These are phyloP conservation scores for Clinocottus analis DNA, from an alignment of 2,113 vertebrate species.

Conservation along the genomic window DNA sequence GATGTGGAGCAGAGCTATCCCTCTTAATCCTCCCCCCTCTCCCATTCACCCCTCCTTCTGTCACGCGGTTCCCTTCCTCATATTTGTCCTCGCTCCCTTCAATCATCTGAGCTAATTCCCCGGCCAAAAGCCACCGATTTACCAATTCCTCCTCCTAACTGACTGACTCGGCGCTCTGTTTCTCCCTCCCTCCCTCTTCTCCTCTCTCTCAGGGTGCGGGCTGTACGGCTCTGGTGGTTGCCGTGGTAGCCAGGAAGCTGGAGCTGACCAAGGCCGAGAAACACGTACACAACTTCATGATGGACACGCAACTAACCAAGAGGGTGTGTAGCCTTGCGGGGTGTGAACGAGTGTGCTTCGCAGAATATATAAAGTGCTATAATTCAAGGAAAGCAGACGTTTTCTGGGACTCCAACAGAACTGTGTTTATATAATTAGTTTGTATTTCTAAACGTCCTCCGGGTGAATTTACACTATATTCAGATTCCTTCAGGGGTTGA, in stretches of 20 bases:
- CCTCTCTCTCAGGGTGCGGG: constrained; percentile 88
- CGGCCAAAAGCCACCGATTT: constrained; percentile 57
- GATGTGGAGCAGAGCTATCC: constrained; percentile 63
- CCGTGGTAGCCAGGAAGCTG: constrained; percentile 98
- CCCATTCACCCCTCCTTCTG: constrained; percentile 66
- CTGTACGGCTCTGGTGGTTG: constrained; percentile 97
- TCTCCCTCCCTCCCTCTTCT: constrained; percentile 12
- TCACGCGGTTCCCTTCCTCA: constrained; percentile 42
- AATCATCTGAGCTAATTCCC: constrained; percentile 62
- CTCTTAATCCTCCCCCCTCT: constrained; percentile 66
- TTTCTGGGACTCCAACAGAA: neutral
- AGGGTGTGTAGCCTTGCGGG: constrained; percentile 85
- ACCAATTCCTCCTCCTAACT: constrained; percentile 52
- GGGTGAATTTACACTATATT: neutral
- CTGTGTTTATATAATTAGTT: constrained; percentile 17
- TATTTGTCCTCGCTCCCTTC: constrained; percentile 63
- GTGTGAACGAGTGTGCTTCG: constrained; percentile 37
- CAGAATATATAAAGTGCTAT: constrained; percentile 2
- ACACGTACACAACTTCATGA: constrained; percentile 99
- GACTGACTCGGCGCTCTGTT: constrained; percentile 58
- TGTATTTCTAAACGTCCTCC: neutral
- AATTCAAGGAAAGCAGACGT: neutral
- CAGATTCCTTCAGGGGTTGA: constrained; percentile 12
- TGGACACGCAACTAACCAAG: constrained; percentile 99
- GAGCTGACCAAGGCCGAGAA: constrained; percentile 99